Percentiles rank a stretch among this genome's conserved stretches.
phyloP scores from a whole-genome alignment of 2,888 invertebrate genomes.

The Xiphydria camelus region DNA sequence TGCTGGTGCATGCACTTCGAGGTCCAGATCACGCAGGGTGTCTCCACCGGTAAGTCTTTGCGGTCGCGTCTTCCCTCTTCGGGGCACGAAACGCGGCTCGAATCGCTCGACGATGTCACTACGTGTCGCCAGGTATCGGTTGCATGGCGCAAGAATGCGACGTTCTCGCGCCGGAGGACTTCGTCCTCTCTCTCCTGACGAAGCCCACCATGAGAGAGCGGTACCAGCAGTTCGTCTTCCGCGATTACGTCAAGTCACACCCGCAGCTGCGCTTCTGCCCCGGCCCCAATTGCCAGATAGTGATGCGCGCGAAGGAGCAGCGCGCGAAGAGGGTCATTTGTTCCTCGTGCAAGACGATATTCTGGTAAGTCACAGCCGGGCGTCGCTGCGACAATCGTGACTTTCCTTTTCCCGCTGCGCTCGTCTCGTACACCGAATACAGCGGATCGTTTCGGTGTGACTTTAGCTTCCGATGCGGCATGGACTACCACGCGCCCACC shows the following conservation, averaged over 20 bases:
- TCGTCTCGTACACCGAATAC: too few relatives aligned
- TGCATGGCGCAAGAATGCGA: slow-evolving; percentile 97
- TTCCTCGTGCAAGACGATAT: slow-evolving; percentile 82
- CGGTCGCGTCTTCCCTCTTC: too few relatives aligned
- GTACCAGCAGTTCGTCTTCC: slow-evolving; percentile 94
- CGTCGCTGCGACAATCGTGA: slow-evolving; percentile 40
- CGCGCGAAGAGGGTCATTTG: slow-evolving; percentile 88
- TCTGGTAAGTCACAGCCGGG: too few relatives aligned
- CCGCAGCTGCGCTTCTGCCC: slow-evolving; percentile 92
- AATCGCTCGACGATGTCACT: slow-evolving; percentile 67
- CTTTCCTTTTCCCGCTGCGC: too few relatives aligned
- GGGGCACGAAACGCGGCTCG: too few relatives aligned
- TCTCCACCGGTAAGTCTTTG: slow-evolving; percentile 65
- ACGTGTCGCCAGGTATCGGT: slow-evolving; percentile 85
- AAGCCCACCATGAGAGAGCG: slow-evolving; percentile 84
- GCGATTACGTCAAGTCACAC: slow-evolving; percentile 93
- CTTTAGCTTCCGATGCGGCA: slow-evolving; percentile 83
- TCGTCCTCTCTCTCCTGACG: slow-evolving; percentile 83
- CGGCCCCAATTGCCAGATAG: slow-evolving; percentile 91
- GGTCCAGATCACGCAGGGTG: slow-evolving; percentile 90
- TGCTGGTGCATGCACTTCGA: slow-evolving; percentile 98
- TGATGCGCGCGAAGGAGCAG: slow-evolving; percentile 82
- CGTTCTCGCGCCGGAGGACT: slow-evolving; percentile 94
- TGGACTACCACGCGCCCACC: slow-evolving; percentile 97
- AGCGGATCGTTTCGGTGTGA: too few relatives aligned